Evolutionary conservation across 2,888 invertebrate species (phyloP).

Genomic region (Ethmia dodecea): DNA sequence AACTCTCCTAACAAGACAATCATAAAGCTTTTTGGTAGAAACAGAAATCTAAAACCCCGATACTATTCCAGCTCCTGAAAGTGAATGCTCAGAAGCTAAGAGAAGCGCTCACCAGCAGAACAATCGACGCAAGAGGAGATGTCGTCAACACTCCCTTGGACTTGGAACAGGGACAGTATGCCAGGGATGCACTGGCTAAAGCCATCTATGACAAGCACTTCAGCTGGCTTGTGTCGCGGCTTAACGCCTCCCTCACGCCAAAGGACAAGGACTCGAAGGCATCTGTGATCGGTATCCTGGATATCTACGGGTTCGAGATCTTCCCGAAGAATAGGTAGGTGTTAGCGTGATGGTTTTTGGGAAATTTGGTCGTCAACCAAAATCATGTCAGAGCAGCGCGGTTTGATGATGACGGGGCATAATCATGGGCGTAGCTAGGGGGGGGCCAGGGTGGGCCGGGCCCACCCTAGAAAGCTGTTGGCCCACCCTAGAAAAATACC

Average conservation of each 20-base stretch:
- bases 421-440: no score
- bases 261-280: slow-evolving; percentile 74
- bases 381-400: no score
- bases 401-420: no score
- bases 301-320: slow-evolving; percentile 97
- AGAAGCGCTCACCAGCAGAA: slow-evolving; percentile 87
- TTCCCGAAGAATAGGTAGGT: slow-evolving; percentile 89
- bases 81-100: slow-evolving; percentile 81
- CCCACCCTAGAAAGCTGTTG: no score
- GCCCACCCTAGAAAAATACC: no score
- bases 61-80: slow-evolving; percentile 85
- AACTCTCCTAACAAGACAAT: no score
- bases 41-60: not conserved
- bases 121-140: slow-evolving; percentile 91
- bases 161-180: slow-evolving; percentile 89
- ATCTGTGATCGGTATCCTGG: slow-evolving; percentile 91
- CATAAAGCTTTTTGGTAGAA: no score
- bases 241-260: slow-evolving; percentile 86
- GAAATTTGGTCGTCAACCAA: no score
- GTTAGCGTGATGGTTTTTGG: not conserved
- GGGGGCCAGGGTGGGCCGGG: no score
- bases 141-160: slow-evolving; percentile 89
- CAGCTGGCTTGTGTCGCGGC: slow-evolving; percentile 90
- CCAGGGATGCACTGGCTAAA: slow-evolving; percentile 93
- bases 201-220: slow-evolving; percentile 94